Percentiles rank a stretch among this genome's conserved stretches.
These are phyloP conservation scores for Phaetusa simplex DNA, from an alignment of 2,113 vertebrate species.

Conservation along the genomic window DNA sequence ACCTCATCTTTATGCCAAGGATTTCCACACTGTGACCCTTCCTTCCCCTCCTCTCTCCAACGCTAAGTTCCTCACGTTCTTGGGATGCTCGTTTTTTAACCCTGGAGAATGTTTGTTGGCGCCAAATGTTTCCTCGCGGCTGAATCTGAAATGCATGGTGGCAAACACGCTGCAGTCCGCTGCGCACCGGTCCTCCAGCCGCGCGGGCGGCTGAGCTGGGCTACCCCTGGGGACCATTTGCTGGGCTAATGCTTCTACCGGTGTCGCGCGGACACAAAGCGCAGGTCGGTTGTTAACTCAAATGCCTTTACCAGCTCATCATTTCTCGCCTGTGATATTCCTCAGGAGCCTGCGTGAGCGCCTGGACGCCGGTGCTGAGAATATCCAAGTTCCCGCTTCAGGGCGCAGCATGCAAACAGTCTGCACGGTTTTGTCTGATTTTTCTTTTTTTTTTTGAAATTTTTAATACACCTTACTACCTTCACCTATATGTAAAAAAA, in stretches of 20 bases:
- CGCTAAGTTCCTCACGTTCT: neutral
- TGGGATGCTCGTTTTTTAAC: neutral
- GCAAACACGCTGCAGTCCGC: rapidly evolving
- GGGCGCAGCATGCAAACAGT: neutral
- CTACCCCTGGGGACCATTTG: neutral
- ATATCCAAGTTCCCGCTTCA: neutral
- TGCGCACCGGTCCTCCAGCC: neutral
- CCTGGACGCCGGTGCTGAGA: neutral
- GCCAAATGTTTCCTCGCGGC: neutral
- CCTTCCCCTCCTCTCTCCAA: neutral
- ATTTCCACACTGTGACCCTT: neutral
- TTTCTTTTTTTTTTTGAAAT: neutral
- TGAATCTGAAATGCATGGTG: rapidly evolving
- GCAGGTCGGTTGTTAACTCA: neutral
- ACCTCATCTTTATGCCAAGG: neutral
- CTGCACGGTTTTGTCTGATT: rapidly evolving
- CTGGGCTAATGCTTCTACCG: neutral
- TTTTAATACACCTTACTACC: neutral
- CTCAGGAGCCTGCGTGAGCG: neutral
- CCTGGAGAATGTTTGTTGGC: rapidly evolving
- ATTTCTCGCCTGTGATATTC: neutral
- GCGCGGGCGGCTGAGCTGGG: rapidly evolving
- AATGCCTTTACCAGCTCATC: neutral
- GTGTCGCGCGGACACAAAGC: neutral
- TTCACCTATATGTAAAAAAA: neutral